These are phyloP conservation scores for Spatula versicolor DNA, from an alignment of 2,797 vertebrate species.

Conservation along the genomic window DNA sequence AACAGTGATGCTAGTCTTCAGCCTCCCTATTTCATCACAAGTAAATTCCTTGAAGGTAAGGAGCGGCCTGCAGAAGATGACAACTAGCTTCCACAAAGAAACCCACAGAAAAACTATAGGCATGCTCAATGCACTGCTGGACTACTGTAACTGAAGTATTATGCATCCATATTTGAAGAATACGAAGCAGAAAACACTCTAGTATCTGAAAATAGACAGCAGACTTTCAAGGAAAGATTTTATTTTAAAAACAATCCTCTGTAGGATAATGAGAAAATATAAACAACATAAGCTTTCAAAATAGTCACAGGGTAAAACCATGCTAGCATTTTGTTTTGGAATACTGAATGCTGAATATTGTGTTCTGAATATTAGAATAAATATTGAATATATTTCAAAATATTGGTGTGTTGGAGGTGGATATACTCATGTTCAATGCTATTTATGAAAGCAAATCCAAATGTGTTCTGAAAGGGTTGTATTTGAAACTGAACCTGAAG, in stretches of 20 bases:
- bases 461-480: neutral
- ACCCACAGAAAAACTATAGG: neutral
- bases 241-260: neutral
- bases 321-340: neutral
- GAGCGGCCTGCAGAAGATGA: accelerated
- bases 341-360: neutral
- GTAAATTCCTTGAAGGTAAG: neutral
- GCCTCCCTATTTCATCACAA: neutral
- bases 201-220: neutral
- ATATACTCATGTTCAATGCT: neutral
- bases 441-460: neutral
- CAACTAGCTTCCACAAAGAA: neutral
- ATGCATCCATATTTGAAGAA: neutral
- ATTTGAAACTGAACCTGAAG: neutral
- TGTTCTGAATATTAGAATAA: conserved; percentile 19
- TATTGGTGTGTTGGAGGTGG: neutral
- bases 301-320: neutral
- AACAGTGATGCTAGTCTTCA: neutral
- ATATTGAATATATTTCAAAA: neutral
- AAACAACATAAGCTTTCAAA: neutral
- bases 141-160: neutral
- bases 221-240: neutral
- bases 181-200: neutral
- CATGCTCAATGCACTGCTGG: accelerated
- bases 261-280: neutral